A percentile compares a stretch with the other conserved stretches of the same genome.
These are phyloP conservation scores for Antennarius striatus DNA, from an alignment of 2,113 vertebrate genomes.

Conservation along the genomic window DNA sequence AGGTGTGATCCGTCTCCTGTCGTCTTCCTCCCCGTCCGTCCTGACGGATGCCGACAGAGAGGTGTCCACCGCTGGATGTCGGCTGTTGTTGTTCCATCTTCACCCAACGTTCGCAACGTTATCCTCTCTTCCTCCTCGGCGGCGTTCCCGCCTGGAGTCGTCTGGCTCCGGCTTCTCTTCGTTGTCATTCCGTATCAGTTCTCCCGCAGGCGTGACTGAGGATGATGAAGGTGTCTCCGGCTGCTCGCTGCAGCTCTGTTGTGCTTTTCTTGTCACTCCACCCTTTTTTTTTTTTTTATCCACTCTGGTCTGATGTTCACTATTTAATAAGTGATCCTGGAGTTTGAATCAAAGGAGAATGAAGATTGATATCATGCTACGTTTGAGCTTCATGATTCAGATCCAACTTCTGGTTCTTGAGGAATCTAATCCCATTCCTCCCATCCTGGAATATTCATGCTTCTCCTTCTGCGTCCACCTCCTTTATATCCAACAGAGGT, in stretches of 20 bases:
- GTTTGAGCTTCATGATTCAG: no score
- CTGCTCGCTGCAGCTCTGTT: slow-evolving; percentile 69
- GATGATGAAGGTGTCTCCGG: slow-evolving; percentile 73
- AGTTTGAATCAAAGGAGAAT: no score
- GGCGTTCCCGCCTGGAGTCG: slow-evolving; percentile 45
- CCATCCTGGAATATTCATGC: no score
- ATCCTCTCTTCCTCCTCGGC: slow-evolving; percentile 40
- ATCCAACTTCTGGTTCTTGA: no score
- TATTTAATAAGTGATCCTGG: no score
- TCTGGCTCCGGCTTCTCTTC: slow-evolving; percentile 48
- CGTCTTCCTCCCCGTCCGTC: slow-evolving; percentile 13
- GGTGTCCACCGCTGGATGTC: slow-evolving; percentile 40
- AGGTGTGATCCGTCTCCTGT: slow-evolving; percentile 42
- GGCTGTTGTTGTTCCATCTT: slow-evolving; percentile 35
- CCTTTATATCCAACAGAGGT: no score
- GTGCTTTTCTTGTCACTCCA: slow-evolving; percentile 66
- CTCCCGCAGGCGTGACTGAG: slow-evolving; percentile 73
- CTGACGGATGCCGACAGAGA: slow-evolving; percentile 47
- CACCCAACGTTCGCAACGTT: slow-evolving; percentile 35
- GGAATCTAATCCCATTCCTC: no score
- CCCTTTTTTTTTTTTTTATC: slow-evolving; percentile 24
- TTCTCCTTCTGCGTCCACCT: no score
- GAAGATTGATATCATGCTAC: no score
- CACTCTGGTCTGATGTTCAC: not conserved
- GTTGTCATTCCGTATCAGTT: slow-evolving; percentile 73